Evolutionary conservation across 2,797 vertebrate species (phyloP).

Genomic region (Lophius americanus): DNA sequence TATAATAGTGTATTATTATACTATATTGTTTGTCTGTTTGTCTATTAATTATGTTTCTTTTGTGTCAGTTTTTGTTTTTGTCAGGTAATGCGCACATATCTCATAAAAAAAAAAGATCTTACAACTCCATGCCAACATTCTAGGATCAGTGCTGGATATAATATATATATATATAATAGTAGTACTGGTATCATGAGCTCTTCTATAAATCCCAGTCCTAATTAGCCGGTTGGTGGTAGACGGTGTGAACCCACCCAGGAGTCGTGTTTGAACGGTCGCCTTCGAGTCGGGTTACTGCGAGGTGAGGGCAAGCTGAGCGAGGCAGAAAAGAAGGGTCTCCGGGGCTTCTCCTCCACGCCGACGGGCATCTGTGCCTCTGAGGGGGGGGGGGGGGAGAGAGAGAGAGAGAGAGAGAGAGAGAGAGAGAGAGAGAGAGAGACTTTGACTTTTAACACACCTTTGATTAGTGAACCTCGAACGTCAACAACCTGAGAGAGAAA

Average conservation of each 20-base stretch:
- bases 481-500: background rate
- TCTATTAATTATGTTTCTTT: too few species aligned
- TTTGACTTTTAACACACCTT: background rate
- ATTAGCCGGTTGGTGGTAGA: background rate
- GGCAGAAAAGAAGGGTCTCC: conserved; percentile 76
- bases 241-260: conserved; percentile 78
- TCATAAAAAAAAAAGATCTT: too few species aligned
- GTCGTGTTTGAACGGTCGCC: conserved; percentile 82
- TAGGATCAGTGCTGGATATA: background rate
- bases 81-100: too few species aligned
- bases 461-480: too few species aligned
- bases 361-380: conserved; percentile 62
- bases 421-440: background rate
- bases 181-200: background rate
- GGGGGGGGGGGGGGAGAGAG: conserved; percentile 41
- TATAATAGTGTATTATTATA: too few species aligned
- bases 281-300: conserved; percentile 73
- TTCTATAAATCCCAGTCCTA: background rate
- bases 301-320: conserved; percentile 79
- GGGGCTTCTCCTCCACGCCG: conserved; percentile 67
- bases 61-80: too few species aligned
- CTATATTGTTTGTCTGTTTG: too few species aligned
- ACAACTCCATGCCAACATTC: too few species aligned
- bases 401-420: background rate
- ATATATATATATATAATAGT: background rate